Evolutionary conservation across 30 jellyfish, hydroid and myxozoan genomes (phyloP).

Genomic region (Hydra vulgaris): DNA sequence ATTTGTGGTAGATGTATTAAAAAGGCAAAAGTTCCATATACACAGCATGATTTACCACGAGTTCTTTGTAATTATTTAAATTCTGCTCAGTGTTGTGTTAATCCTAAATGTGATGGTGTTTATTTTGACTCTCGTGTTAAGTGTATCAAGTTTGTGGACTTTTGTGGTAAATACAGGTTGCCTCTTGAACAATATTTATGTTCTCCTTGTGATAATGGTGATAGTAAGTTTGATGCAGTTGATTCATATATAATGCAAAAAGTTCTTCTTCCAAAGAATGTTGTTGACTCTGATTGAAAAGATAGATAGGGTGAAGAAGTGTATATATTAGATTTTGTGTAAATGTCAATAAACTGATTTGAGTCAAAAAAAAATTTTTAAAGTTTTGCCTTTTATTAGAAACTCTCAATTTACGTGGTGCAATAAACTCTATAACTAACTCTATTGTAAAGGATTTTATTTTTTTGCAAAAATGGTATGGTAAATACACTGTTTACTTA

Average conservation of each 20-base stretch:
- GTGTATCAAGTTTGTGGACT: slow-evolving; percentile 91
- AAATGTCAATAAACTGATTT: too few relatives aligned
- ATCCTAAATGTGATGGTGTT: slow-evolving; percentile 97
- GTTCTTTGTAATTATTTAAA: slow-evolving; percentile 52
- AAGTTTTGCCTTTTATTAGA: too few relatives aligned
- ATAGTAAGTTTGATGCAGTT: slow-evolving; percentile 33
- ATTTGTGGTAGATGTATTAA: slow-evolving; percentile 83
- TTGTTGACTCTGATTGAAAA: slow-evolving; percentile 18
- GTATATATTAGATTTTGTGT: too few relatives aligned
- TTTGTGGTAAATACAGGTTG: slow-evolving; percentile 86
- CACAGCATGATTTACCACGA: slow-evolving; percentile 37
- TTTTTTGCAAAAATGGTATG: too few relatives aligned
- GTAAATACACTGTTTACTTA: too few relatives aligned
- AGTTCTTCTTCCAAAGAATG: slow-evolving; percentile 57
- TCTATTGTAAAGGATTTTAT: too few relatives aligned
- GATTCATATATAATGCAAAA: slow-evolving; percentile 52
- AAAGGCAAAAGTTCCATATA: slow-evolving; percentile 30
- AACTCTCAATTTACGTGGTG: too few relatives aligned
- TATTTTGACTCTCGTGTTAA: slow-evolving; percentile 92
- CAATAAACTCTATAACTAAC: too few relatives aligned
- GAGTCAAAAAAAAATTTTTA: too few relatives aligned
- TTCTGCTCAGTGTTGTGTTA: slow-evolving; percentile 90
- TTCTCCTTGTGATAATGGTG: slow-evolving; percentile 63
- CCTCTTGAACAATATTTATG: slow-evolving; percentile 94
- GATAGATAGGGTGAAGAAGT: neutral